These are phyloP conservation scores for Kryptolebias marmoratus DNA, from an alignment of 2,113 vertebrate species.

Conservation along the genomic window DNA sequence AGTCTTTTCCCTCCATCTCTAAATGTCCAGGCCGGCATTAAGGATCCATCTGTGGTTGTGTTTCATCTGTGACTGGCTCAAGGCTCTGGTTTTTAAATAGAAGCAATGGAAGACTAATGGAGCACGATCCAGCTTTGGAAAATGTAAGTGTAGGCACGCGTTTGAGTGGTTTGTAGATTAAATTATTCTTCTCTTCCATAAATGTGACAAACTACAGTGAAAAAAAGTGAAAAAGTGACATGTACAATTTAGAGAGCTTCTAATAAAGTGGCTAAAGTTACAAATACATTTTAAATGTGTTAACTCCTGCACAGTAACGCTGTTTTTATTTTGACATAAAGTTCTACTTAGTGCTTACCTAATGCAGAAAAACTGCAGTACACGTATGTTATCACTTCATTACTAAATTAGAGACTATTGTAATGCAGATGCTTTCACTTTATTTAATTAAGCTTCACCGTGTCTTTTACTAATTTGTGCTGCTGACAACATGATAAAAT, in stretches of 20 bases:
- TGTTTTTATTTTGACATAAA: background rate
- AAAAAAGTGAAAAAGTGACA: background rate
- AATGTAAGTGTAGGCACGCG: slow-evolving; percentile 5
- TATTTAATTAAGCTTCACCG: no score
- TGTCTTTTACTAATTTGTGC: no score
- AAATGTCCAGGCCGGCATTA: slow-evolving; percentile 68
- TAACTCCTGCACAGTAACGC: background rate
- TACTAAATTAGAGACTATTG: no score
- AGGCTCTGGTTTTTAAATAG: slow-evolving; percentile 70
- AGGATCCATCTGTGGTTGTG: slow-evolving; percentile 72
- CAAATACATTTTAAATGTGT: no score
- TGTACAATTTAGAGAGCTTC: background rate
- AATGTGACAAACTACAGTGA: background rate
- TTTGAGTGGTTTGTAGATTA: background rate
- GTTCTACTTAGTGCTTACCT: no score
- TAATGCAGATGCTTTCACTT: no score
- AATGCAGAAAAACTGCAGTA: no score
- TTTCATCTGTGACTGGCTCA: slow-evolving; percentile 57
- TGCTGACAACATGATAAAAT: no score
- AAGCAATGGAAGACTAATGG: slow-evolving; percentile 51
- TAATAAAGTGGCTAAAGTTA: background rate
- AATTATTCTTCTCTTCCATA: no score
- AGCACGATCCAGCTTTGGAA: slow-evolving; percentile 26
- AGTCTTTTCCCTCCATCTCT: slow-evolving; percentile 42
- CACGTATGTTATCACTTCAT: no score